phyloP scores from a whole-genome alignment of 2,113 vertebrate species.

The Clarias magur region DNA sequence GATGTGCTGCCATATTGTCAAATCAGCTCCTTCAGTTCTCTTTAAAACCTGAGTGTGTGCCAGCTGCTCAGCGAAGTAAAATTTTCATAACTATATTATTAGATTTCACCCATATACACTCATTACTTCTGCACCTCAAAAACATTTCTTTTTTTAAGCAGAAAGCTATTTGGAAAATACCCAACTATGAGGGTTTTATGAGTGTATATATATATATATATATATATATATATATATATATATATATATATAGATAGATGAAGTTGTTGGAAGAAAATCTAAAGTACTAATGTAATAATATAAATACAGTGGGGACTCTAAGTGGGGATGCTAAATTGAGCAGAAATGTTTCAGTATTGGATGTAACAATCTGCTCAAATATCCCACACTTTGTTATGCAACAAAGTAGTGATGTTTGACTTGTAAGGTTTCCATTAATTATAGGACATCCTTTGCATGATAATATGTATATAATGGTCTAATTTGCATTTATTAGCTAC shows the following conservation, averaged over 20 bases:
- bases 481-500: not conserved
- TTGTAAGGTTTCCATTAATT: slow-evolving; percentile 1
- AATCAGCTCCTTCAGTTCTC: slow-evolving; percentile 4
- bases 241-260: no score
- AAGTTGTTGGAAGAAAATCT: not conserved
- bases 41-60: slow-evolving; percentile 2
- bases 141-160: not conserved
- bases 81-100: not conserved
- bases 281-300: not conserved
- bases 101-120: not conserved
- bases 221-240: not conserved
- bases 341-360: not conserved
- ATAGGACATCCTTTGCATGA: not conserved
- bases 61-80: not conserved
- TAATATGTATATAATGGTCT: not conserved
- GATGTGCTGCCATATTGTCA: not conserved
- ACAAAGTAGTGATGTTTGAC: not conserved
- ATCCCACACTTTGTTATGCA: not conserved
- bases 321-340: not conserved
- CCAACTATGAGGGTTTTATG: not conserved
- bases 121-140: not conserved
- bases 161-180: not conserved
- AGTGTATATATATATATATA: not conserved
- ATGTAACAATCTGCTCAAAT: not conserved
- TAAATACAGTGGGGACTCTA: not conserved